Evolutionary conservation across 2,113 vertebrate genomes (phyloP), one percentile per base, ranked within the genome.

Genomic region (Plotosus lineatus): DNA sequence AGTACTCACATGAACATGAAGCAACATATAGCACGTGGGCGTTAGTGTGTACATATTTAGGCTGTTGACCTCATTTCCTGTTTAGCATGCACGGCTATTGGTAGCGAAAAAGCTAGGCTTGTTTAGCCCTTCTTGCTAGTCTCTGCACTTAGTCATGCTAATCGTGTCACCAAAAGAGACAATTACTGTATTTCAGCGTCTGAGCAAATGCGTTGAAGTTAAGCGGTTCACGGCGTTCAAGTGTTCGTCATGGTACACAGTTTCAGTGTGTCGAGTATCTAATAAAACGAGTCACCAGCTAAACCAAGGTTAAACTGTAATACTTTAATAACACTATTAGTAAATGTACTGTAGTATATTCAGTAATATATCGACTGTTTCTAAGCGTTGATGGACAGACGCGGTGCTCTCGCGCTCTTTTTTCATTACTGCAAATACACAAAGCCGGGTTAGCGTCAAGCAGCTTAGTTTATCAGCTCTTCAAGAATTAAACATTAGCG

Each of bases 91-190:
- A 73, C 71, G 50, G 80, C 69, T n/a, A 78, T 74, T 38, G 19
- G 36, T 10, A 46, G 31, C 28, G 15, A 73, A 63, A 73, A n/a
- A 74, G 26, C 42, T 31, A 63, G 42, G 65, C 0, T 48, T 51
- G 69, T 68, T 44, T 38, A 28, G 26, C 51, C 40, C 53, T 69
- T 73, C 60, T 79, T 84, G 7, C 36, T 28, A 60, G 81, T 72
- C 85, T 83, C 75, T 26, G 40, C 51, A 84, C 83, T 76, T 83
- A 86, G 82, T 69, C 90, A 91, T 91, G 90, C 89, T 33, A 84
- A 78, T 75, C 88, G 82, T 91, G 91, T 90, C 86, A 80, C 82
- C 83, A 75, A 55, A 48, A 4, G 33, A 65, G 78, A 31, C 40
- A 14, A 17, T 15, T 4, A n/a, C n/a, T 36, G 36, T 46, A 31